phyloP scores from a whole-genome alignment of 1,140 invertebrate genomes.

The Drosophila neocordata region DNA sequence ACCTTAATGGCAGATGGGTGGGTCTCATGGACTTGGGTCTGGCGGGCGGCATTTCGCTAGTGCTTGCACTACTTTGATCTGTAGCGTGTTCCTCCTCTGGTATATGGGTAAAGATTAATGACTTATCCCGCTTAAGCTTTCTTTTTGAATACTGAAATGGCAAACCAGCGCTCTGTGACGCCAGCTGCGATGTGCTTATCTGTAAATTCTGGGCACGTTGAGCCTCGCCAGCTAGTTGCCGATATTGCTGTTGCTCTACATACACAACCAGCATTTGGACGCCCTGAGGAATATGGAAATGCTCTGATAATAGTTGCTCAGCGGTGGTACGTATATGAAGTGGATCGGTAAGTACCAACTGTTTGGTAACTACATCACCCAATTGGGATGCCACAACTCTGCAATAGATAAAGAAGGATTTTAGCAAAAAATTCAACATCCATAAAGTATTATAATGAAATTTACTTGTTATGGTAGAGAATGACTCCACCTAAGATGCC shows the following conservation, averaged over 20 bases:
- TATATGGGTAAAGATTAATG: conserved; percentile 89
- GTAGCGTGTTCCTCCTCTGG: conserved; percentile 86
- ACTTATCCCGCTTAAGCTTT: conserved; percentile 89
- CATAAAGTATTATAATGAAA: conserved; percentile 19
- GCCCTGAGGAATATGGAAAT: conserved; percentile 89
- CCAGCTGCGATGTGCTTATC: conserved; percentile 57
- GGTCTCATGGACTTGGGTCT: conserved; percentile 82
- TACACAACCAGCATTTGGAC: conserved; percentile 91
- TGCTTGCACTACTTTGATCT: conserved; percentile 47
- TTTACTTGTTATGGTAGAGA: conserved; percentile 92
- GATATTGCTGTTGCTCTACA: conserved; percentile 86
- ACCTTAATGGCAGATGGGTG: conserved; percentile 84
- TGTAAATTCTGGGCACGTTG: conserved; percentile 73
- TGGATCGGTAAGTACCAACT: conserved; percentile 90
- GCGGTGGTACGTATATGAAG: conserved; percentile 91
- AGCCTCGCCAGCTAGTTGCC: conserved; percentile 81
- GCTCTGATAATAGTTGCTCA: conserved; percentile 85
- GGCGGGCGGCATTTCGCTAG: conserved; percentile 39
- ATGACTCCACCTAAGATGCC: conserved; percentile 90
- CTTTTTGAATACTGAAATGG: conserved; percentile 76
- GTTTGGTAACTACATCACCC: conserved; percentile 88
- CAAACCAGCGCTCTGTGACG: conserved; percentile 38
- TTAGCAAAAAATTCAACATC: not conserved
- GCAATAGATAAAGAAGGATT: not conserved
- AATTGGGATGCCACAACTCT: conserved; percentile 92